A percentile compares a stretch with the other conserved stretches of the same genome.
Conservation (phyloP, 2,888 invertebrate genomes). For the Ctenicera cuprea region DNA sequence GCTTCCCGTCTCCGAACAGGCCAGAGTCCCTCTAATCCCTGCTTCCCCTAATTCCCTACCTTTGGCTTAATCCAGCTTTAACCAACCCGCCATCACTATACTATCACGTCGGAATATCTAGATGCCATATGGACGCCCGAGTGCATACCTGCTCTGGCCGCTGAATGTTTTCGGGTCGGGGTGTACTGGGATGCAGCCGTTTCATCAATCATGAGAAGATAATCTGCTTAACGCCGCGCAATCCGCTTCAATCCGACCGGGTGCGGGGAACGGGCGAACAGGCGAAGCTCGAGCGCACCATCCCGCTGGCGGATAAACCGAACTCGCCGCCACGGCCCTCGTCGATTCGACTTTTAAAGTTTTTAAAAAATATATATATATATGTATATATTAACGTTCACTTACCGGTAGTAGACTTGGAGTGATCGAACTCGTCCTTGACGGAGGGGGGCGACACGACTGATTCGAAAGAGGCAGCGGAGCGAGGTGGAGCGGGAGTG, state of each 20-base stretch:
- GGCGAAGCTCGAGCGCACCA: constrained; percentile 57
- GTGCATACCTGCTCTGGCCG: constrained; percentile 64
- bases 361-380: neutral
- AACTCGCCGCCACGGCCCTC: constrained; percentile 38
- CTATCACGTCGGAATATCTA: constrained; percentile 64
- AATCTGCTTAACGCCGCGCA: constrained; percentile 79
- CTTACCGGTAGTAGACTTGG: constrained; percentile 79
- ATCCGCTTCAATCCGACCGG: constrained; percentile 70
- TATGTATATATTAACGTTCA: constrained; percentile 55
- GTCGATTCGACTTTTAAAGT: constrained; percentile 29
- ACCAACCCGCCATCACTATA: constrained; percentile 69
- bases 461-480: constrained; percentile 72
- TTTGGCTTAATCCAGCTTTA: constrained; percentile 73
- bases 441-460: constrained; percentile 76
- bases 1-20: constrained; percentile 71
- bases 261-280: constrained; percentile 56
- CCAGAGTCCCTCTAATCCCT: constrained; percentile 71
- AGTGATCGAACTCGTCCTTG: constrained; percentile 80
- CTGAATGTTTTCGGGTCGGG: constrained; percentile 68
- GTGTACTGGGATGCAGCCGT: constrained; percentile 69
- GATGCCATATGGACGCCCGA: constrained; percentile 61
- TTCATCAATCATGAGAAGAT: constrained; percentile 80
- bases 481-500: constrained; percentile 69
- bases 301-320: constrained; percentile 59
- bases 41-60: constrained; percentile 74